Evolutionary conservation across 2,888 invertebrate genomes (phyloP).

Genomic region (Thecophora atra): DNA sequence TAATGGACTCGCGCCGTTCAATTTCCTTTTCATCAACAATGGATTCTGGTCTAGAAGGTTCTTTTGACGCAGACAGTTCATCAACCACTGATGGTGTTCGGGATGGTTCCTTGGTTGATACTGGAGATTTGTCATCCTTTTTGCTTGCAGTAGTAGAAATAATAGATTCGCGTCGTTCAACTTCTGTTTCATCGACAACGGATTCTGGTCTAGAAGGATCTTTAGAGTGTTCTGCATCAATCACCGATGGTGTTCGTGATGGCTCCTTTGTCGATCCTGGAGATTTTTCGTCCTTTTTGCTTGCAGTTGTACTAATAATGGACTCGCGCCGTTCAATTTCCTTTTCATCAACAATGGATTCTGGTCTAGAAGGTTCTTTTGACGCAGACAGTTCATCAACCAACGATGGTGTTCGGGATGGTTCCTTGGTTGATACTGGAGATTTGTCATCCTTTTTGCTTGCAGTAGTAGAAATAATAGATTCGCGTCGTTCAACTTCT

Average conservation of each 20-base stretch:
- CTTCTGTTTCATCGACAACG: slow-evolving; percentile 40
- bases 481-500: slow-evolving; percentile 19
- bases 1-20: slow-evolving; percentile 16
- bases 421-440: slow-evolving; percentile 23
- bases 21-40: slow-evolving; percentile 40
- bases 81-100: slow-evolving; percentile 34
- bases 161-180: slow-evolving; percentile 41
- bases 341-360: slow-evolving; percentile 20
- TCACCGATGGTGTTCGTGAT: slow-evolving; percentile 33
- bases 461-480: slow-evolving; percentile 32
- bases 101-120: slow-evolving; percentile 29
- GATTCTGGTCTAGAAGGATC: slow-evolving; percentile 28
- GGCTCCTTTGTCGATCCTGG: slow-evolving; percentile 23
- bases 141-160: slow-evolving; percentile 35
- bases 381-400: too few relatives aligned
- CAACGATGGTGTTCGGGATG: slow-evolving; percentile 25
- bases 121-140: slow-evolving; percentile 37
- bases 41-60: slow-evolving; percentile 45
- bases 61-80: slow-evolving; percentile 39
- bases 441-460: slow-evolving; percentile 40
- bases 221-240: slow-evolving; percentile 5
- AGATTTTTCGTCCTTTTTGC: slow-evolving; percentile 37
- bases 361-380: too few relatives aligned
- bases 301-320: slow-evolving; percentile 40
- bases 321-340: slow-evolving; percentile 28